These are phyloP conservation scores for Epinephelus cyanopodus DNA, from an alignment of 2,113 vertebrate species.

Conservation along the genomic window DNA sequence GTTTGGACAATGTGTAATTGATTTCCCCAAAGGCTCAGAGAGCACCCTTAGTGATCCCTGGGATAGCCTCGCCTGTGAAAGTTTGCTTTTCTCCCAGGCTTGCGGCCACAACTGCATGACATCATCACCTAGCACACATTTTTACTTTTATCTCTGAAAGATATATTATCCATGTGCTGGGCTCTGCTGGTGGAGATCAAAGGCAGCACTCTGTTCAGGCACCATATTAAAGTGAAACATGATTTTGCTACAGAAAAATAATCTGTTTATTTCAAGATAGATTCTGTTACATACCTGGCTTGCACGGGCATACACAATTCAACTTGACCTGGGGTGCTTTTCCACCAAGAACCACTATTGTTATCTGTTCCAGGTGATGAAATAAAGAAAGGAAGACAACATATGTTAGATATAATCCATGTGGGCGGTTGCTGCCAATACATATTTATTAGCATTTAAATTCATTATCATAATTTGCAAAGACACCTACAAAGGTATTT, in stretches of 20 bases:
- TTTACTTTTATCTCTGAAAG: conserved; percentile 88
- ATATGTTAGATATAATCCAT: conserved; percentile 48
- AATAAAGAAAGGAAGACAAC: conserved; percentile 48
- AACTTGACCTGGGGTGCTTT: conserved; percentile 61
- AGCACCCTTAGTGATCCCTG: conserved; percentile 76
- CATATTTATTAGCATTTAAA: conserved; percentile 4
- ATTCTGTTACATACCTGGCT: conserved; percentile 80
- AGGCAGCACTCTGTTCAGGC: conserved; percentile 82
- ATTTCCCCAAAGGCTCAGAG: conserved; percentile 83
- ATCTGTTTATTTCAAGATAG: conserved; percentile 86
- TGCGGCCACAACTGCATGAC: conserved; percentile 80
- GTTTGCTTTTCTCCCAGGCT: conserved; percentile 82
- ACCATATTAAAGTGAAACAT: conserved; percentile 84
- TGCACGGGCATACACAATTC: conserved; percentile 65
- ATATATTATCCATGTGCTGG: conserved; percentile 87
- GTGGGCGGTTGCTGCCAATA: conserved; percentile 13
- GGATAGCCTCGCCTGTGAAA: conserved; percentile 77
- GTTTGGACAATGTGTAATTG: conserved; percentile 79
- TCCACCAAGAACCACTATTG: conserved; percentile 42
- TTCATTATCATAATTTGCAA: conserved; percentile 27
- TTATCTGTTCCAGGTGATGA: conserved; percentile 61
- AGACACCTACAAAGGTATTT: background rate
- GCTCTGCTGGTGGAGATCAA: conserved; percentile 81
- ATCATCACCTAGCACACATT: conserved; percentile 85
- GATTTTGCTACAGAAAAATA: conserved; percentile 84